Percentiles rank a stretch among this genome's conserved stretches.
Conservation (phyloP, 2,888 invertebrate genomes). For the Marasmarcha lunaedactyla region DNA sequence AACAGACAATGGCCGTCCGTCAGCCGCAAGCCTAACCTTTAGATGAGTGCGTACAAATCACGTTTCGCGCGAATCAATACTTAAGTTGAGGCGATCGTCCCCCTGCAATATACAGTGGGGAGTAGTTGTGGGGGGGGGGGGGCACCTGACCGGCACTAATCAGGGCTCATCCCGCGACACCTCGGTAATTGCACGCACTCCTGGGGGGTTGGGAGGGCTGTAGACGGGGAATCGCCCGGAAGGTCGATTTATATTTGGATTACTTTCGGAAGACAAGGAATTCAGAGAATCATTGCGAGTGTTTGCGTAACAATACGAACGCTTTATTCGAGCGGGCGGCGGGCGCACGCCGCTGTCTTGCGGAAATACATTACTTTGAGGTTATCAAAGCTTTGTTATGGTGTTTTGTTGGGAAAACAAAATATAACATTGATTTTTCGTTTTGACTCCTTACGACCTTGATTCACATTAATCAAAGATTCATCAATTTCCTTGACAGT, state of each 20-base stretch:
- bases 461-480: no score
- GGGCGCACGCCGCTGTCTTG: no score
- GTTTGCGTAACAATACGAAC: background rate
- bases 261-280: slow-evolving; percentile 1
- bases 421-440: no score
- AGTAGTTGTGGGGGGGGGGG: slow-evolving; percentile 39
- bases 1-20: slow-evolving; percentile 22
- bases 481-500: no score
- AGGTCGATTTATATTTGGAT: background rate
- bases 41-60: slow-evolving; percentile 71
- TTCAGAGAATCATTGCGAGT: background rate
- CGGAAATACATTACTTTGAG: no score
- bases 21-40: slow-evolving; percentile 51
- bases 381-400: no score
- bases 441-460: no score
- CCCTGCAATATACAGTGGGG: slow-evolving; percentile 63
- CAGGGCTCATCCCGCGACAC: slow-evolving; percentile 67
- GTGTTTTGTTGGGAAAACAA: no score
- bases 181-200: slow-evolving; percentile 56
- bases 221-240: background rate
- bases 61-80: slow-evolving; percentile 71
- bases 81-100: slow-evolving; percentile 68
- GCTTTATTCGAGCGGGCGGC: background rate
- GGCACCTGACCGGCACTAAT: slow-evolving; percentile 69
- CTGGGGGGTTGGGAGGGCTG: background rate